Evolutionary conservation across 1,140 invertebrate genomes (phyloP).

Genomic region (Amphibalanus amphitrite): DNA sequence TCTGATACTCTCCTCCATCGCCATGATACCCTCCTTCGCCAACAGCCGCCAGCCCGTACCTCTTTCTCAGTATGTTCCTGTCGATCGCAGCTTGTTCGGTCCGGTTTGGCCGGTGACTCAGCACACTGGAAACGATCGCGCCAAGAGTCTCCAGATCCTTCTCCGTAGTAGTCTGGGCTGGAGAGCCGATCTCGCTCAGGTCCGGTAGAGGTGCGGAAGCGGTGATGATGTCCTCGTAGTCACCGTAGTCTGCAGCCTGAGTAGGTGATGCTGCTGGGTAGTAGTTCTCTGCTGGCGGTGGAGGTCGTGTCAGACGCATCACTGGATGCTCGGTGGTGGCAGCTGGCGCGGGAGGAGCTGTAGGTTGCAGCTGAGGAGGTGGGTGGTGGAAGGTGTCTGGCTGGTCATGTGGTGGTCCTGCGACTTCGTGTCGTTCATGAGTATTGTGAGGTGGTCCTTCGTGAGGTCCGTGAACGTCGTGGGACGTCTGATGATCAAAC

Average conservation of each 20-base stretch:
- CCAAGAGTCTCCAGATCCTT: not conserved
- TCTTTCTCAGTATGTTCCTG: not conserved
- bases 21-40: not conserved
- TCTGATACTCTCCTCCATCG: too few species aligned
- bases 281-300: not conserved
- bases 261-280: not conserved
- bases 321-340: not conserved
- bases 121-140: not conserved
- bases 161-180: not conserved
- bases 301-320: not conserved
- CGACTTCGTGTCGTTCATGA: too few species aligned
- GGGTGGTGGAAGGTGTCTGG: too few species aligned
- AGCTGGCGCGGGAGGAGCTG: too few species aligned
- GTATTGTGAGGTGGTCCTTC: too few species aligned
- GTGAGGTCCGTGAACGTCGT: too few species aligned
- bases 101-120: not conserved
- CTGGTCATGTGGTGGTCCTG: too few species aligned
- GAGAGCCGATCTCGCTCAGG: not conserved
- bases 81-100: not conserved
- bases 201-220: not conserved
- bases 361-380: too few species aligned
- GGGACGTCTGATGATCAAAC: too few species aligned
- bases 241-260: not conserved
- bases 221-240: not conserved
- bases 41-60: not conserved